These are phyloP conservation scores for Lithobates sylvaticus DNA, from an alignment of 2,797 vertebrate species.

Conservation along the genomic window DNA sequence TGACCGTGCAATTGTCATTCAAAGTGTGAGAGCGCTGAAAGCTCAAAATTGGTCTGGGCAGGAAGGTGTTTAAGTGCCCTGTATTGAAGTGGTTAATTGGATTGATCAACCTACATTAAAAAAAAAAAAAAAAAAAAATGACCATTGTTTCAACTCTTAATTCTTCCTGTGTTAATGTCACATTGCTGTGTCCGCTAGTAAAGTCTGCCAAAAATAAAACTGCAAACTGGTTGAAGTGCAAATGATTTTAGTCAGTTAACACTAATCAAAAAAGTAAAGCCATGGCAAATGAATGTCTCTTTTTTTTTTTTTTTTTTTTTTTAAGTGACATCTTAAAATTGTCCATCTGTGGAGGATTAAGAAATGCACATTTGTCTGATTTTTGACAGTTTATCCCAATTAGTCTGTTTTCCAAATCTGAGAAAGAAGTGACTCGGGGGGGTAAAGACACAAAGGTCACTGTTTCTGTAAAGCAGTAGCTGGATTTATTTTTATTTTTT, in stretches of 20 bases:
- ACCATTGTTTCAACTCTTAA: too few species aligned
- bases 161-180: too few species aligned
- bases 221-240: not conserved
- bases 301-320: not conserved
- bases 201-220: not conserved
- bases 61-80: too few species aligned
- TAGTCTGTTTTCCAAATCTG: conserved; percentile 37
- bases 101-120: too few species aligned
- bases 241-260: not conserved
- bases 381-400: conserved; percentile 38
- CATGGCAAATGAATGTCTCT: not conserved
- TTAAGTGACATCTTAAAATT: not conserved
- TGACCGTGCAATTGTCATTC: too few species aligned
- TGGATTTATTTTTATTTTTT: too few species aligned
- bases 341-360: conserved; percentile 35
- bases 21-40: too few species aligned
- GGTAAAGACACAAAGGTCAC: conserved; percentile 31
- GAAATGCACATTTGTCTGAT: conserved; percentile 33
- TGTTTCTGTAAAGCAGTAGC: not conserved
- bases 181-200: not conserved
- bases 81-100: too few species aligned
- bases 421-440: conserved; percentile 16
- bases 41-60: too few species aligned
- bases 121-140: too few species aligned
- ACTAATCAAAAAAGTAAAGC: not conserved